Percentiles rank a stretch among this genome's conserved stretches.
These are phyloP conservation scores for Holcopasites calliopsidis DNA, from an alignment of 1,140 invertebrate genomes.

Conservation along the genomic window DNA sequence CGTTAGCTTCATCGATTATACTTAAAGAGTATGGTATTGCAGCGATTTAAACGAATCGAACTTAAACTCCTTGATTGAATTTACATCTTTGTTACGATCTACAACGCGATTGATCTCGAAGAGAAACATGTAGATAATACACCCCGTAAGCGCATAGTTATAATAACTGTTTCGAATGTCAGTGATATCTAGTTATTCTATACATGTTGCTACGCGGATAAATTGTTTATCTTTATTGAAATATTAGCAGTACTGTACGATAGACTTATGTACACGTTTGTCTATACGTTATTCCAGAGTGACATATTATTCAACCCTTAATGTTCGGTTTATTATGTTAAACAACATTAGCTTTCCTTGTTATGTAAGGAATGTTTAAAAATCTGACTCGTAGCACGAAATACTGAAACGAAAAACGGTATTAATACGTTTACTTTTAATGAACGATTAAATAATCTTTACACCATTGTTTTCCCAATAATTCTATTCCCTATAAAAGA, in stretches of 20 bases:
- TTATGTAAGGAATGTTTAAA: background rate
- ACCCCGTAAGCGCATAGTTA: background rate
- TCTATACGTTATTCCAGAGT: background rate
- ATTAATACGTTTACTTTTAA: too few species aligned
- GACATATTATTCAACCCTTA: conserved; percentile 21
- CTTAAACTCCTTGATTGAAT: background rate
- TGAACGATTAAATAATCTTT: background rate
- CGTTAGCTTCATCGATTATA: background rate
- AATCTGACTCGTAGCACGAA: background rate
- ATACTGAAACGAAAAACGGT: too few species aligned
- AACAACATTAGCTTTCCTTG: background rate
- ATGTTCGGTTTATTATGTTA: background rate
- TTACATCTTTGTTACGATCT: background rate
- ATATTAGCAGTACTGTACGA: conserved; percentile 13
- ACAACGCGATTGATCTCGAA: background rate
- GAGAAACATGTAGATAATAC: background rate
- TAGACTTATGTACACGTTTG: conserved; percentile 1
- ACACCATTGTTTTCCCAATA: background rate
- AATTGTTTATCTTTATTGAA: conserved; percentile 1
- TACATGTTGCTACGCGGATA: background rate
- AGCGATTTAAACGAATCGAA: background rate
- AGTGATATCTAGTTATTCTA: conserved; percentile 22
- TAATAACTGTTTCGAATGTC: background rate
- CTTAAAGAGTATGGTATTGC: conserved; percentile 9
- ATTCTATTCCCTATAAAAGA: background rate